Evolutionary conservation across 2,888 invertebrate genomes (phyloP).

Genomic region (Itoplectis maculator): DNA sequence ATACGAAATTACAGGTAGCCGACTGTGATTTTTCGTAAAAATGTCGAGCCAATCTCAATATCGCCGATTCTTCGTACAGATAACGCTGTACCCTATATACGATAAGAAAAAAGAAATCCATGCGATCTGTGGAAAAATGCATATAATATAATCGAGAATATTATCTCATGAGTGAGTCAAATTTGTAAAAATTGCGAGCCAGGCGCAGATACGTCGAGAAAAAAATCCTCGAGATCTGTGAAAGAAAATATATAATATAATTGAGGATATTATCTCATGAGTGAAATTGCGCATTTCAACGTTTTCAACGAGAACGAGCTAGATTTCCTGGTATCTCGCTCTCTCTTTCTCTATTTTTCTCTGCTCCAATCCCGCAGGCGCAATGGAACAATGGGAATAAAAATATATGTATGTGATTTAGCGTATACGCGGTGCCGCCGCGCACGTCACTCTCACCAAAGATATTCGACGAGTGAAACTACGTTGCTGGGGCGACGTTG

Average conservation of each 20-base stretch:
- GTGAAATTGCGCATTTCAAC: too few species aligned
- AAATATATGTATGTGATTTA: conserved; percentile 60
- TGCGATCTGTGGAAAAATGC: not conserved
- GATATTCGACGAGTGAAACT: conserved; percentile 82
- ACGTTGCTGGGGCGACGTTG: conserved; percentile 38
- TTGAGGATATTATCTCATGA: not conserved
- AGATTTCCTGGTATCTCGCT: not conserved
- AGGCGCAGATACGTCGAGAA: not conserved
- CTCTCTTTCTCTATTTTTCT: conserved; percentile 1
- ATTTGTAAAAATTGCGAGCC: too few species aligned
- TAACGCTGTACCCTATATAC: not conserved
- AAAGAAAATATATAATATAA: not conserved
- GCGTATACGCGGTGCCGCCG: too few species aligned
- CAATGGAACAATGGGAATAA: conserved; percentile 40
- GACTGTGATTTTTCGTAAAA: too few species aligned
- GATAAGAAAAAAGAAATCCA: not conserved
- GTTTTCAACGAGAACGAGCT: not conserved
- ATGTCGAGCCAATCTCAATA: too few species aligned
- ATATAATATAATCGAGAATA: not conserved
- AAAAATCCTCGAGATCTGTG: not conserved
- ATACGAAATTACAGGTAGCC: too few species aligned
- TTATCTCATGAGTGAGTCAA: too few species aligned
- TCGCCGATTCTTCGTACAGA: not conserved
- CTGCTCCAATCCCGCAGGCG: not conserved
- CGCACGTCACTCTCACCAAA: conserved; percentile 79